These are phyloP conservation scores for Drosophila auraria DNA, from an alignment of 1,140 invertebrate genomes.

Conservation along the genomic window DNA sequence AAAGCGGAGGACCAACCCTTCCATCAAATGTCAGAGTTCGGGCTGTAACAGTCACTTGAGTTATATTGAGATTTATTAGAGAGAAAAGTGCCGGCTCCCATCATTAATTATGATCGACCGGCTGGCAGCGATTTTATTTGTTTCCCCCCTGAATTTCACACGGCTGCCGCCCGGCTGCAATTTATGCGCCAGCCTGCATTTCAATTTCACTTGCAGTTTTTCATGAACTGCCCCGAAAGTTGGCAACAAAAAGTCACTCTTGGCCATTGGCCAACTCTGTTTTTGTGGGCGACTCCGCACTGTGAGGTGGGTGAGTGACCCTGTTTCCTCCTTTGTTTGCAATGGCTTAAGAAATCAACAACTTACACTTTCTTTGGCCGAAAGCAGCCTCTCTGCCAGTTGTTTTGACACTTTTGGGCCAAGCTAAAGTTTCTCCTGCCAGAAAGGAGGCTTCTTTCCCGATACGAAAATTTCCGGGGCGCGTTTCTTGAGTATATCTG, in stretches of 20 bases:
- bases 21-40: constrained; percentile 79
- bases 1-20: constrained; percentile 52
- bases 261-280: constrained; percentile 43
- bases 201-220: constrained; percentile 74
- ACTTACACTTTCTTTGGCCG: constrained; percentile 72
- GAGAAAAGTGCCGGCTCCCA: constrained; percentile 16
- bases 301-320: constrained; percentile 10
- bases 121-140: constrained; percentile 59
- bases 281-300: constrained; percentile 13
- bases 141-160: constrained; percentile 25
- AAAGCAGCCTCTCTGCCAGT: constrained; percentile 50
- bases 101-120: constrained; percentile 77
- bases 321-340: constrained; percentile 31
- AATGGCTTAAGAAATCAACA: constrained; percentile 58
- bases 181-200: constrained; percentile 70
- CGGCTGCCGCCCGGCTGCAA: constrained; percentile 26
- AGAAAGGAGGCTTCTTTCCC: constrained; percentile 25
- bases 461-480: neutral
- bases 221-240: constrained; percentile 22
- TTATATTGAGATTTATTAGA: constrained; percentile 81
- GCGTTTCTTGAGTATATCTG: neutral
- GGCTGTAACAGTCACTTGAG: constrained; percentile 73
- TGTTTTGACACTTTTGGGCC: constrained; percentile 80
- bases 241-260: constrained; percentile 22
- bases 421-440: constrained; percentile 47